Evolutionary conservation across 2,888 invertebrate species (phyloP).

Genomic region (Drosophila melanosoma): DNA sequence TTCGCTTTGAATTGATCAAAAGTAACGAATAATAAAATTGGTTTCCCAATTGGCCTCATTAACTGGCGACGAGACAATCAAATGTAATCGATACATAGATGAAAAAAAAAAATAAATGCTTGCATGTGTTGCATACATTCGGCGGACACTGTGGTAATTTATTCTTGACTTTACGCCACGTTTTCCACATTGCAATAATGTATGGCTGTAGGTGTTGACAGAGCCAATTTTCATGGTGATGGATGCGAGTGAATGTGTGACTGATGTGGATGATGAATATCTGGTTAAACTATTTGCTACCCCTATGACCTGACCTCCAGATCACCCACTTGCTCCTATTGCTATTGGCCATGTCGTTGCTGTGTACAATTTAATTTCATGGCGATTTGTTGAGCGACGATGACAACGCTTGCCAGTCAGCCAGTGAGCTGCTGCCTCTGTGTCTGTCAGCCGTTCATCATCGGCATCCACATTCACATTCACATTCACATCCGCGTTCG

Average conservation of each 20-base stretch:
- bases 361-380: constrained; percentile 76
- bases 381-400: constrained; percentile 69
- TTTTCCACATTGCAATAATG: constrained; percentile 9
- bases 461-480: constrained; percentile 35
- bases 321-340: background rate
- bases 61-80: constrained; percentile 12
- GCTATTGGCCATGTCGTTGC: constrained; percentile 39
- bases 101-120: constrained; percentile 2
- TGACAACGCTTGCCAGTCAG: constrained; percentile 31
- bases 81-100: background rate
- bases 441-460: constrained; percentile 75
- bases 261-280: constrained; percentile 71
- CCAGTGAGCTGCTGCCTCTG: constrained; percentile 25
- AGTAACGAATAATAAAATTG: constrained; percentile 3
- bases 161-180: constrained; percentile 2
- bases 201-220: constrained; percentile 65
- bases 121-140: constrained; percentile 23
- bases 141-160: constrained; percentile 31
- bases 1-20: constrained; percentile 8
- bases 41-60: constrained; percentile 17
- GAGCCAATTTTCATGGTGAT: constrained; percentile 64
- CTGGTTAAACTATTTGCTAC: constrained; percentile 77
- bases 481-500: constrained; percentile 30
- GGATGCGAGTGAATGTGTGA: constrained; percentile 41
- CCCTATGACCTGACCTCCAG: background rate